Evolutionary conservation across 1,140 invertebrate species (phyloP).

Genomic region (Alviniconcha marisindica): DNA sequence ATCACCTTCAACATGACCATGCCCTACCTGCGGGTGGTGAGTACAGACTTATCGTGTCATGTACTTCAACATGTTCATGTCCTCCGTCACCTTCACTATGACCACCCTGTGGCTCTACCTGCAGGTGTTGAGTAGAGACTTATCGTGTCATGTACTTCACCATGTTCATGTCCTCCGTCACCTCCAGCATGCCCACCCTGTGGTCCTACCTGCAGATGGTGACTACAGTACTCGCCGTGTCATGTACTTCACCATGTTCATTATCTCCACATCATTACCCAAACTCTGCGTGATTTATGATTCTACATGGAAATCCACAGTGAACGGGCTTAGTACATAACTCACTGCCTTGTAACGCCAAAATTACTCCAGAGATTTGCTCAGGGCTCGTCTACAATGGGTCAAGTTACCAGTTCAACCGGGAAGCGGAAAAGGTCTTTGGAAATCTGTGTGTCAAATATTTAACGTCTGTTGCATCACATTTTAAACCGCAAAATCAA

Average conservation of each 20-base stretch:
- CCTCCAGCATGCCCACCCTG: conserved; percentile 92
- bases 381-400: too few relatives aligned
- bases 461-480: too few relatives aligned
- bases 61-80: conserved; percentile 95
- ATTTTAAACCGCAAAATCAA: too few relatives aligned
- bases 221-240: conserved; percentile 79
- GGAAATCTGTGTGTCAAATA: too few relatives aligned
- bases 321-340: too few relatives aligned
- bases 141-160: conserved; percentile 88
- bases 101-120: conserved; percentile 95
- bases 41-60: conserved; percentile 80
- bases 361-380: too few relatives aligned
- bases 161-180: conserved; percentile 91
- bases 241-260: conserved; percentile 94
- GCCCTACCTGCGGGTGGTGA: conserved; percentile 82
- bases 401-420: too few relatives aligned
- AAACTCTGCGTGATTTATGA: too few relatives aligned
- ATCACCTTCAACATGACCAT: conserved; percentile 93
- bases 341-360: too few relatives aligned
- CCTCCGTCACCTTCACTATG: conserved; percentile 91
- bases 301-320: too few relatives aligned
- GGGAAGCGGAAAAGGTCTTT: too few relatives aligned
- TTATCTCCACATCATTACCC: conserved; percentile 92
- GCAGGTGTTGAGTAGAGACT: neutral
- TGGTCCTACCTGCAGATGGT: conserved; percentile 86